Evolutionary conservation across 2,113 vertebrate genomes (phyloP), one percentile per base, ranked within the genome.

Genomic region (Sebastes fasciatus): DNA sequence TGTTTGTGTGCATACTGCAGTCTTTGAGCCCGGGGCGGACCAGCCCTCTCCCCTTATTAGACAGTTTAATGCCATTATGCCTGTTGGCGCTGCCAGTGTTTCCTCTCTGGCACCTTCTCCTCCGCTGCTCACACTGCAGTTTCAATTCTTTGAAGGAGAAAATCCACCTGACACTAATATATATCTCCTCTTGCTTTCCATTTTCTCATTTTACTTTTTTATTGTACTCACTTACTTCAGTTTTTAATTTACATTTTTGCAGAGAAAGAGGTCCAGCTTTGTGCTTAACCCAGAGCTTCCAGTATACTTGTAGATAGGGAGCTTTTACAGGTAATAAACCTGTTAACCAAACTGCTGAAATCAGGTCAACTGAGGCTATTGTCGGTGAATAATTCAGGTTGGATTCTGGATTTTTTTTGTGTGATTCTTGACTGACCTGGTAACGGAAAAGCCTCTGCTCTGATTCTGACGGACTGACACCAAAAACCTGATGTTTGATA

Each of bases 1-100:
- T 86, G 87, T 90, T 87, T 89, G 86, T 88, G 91, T 89, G 89
- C 79, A 77, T 71, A 78, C 91, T 91, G 90, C 89, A 91, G 90
- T 91, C 82, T 90, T 88, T 92, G 55, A 89, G 89, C 84, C 81
- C 17, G 57, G 72, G 88, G 85, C 68, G 76, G 80, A 86, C 57
- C 71, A 58, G 84, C 82, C 89, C 80, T 84, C 77, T 86, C 52
- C 75, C 75, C 89, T 82, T 91, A 91, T 92, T 90, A 91, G 85
- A 5, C 26, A 68, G 77, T 72, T 81, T 93, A 91, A 93, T 94
- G 79, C 86, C 89, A 91, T 92, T 92, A 89, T 79, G 79, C 60
- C 82, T 83, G 79, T 84, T 91, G 92, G 90, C 85, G 46, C 65
- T 80, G 76, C 88, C 85, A 67, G 72, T 40, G 86, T 75, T 77